A percentile compares a stretch with the other conserved stretches of the same genome.
Conservation (phyloP, 2,888 invertebrate species). For the Bellardia pandia region DNA sequence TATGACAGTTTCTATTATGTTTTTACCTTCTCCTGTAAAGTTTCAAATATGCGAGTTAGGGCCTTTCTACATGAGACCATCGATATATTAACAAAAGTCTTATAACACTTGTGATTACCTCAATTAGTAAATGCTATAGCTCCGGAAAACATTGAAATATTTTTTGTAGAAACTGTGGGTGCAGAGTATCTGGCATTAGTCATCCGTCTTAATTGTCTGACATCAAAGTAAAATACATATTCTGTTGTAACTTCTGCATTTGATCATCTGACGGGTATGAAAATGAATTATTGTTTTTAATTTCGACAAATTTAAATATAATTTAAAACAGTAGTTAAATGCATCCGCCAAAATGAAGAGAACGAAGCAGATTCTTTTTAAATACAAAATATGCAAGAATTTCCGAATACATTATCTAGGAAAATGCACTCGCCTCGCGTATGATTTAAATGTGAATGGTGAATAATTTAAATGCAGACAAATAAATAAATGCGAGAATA, state of each 20-base stretch:
- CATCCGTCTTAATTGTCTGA: neutral
- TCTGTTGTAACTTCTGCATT: neutral
- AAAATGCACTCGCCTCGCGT: slow-evolving; percentile 12
- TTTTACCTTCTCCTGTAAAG: no score
- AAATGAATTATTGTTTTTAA: slow-evolving; percentile 55
- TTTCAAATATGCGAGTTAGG: no score
- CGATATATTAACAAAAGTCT: neutral
- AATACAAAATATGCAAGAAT: slow-evolving; percentile 32
- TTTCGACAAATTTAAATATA: slow-evolving; percentile 48
- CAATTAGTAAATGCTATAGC: neutral
- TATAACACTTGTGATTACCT: neutral
- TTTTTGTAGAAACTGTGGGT: neutral
- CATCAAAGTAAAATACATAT: slow-evolving; percentile 37
- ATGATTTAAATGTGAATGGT: slow-evolving; percentile 49
- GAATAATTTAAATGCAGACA: slow-evolving; percentile 70
- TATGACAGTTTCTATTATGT: no score
- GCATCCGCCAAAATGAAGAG: slow-evolving; percentile 39
- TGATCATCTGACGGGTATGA: neutral
- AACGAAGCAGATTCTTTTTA: slow-evolving; percentile 29
- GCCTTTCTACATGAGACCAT: no score
- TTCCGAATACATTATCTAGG: slow-evolving; percentile 42
- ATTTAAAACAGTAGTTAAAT: slow-evolving; percentile 57
- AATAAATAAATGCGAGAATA: slow-evolving; percentile 55
- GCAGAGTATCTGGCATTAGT: neutral
- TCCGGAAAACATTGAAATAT: neutral